phyloP scores from a whole-genome alignment of 1,140 invertebrate genomes.

The Meloidogyne exigua region DNA sequence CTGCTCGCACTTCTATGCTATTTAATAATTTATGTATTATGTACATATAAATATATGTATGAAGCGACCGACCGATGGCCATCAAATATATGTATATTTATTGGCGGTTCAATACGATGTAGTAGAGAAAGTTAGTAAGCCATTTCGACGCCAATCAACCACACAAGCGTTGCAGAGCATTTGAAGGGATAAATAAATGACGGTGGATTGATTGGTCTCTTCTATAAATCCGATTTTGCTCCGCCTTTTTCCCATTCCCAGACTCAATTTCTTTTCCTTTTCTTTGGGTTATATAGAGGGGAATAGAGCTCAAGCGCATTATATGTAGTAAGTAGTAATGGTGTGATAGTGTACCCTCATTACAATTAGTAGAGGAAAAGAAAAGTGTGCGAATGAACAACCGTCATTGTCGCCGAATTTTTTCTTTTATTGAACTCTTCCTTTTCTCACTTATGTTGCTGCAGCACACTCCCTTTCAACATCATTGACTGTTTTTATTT shows the following conservation, averaged over 20 bases:
- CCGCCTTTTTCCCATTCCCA: background rate
- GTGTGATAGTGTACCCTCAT: background rate
- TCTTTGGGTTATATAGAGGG: background rate
- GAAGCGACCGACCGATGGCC: background rate
- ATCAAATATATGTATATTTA: background rate
- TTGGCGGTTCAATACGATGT: too few species aligned
- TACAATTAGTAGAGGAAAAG: background rate
- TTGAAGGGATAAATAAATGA: background rate
- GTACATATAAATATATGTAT: too few species aligned
- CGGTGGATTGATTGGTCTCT: background rate
- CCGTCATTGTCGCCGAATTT: background rate
- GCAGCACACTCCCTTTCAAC: background rate
- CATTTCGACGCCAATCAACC: background rate
- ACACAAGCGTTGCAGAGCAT: background rate
- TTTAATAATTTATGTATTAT: too few species aligned
- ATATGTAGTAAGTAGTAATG: background rate
- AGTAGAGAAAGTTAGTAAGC: background rate
- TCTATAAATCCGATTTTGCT: background rate
- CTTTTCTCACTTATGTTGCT: constrained; percentile 2
- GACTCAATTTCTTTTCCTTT: background rate
- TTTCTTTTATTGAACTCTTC: background rate
- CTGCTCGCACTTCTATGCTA: background rate
- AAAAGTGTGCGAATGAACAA: background rate
- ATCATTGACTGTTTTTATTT: constrained; percentile 5
- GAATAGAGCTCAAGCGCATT: background rate